Evolutionary conservation across 2,797 vertebrate species (phyloP), one percentile per base, ranked within the genome.

Genomic region (Aldrovandia affinis): DNA sequence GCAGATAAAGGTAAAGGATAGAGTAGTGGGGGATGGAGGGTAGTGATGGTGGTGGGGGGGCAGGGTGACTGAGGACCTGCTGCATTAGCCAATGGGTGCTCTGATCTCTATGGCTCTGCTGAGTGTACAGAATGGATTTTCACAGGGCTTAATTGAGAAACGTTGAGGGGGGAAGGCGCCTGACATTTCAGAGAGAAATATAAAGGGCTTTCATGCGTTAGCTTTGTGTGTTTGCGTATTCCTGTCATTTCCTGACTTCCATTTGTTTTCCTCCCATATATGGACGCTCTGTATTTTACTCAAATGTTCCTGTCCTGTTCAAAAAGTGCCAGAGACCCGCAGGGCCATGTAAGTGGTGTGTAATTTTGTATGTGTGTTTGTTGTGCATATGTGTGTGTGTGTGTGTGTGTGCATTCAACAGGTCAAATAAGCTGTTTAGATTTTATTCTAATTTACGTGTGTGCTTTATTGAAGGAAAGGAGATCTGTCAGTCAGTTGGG

Each of bases 21-120:
- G 39, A 59, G 44, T 39, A 55, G 63, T 30, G 68, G 81, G 44
- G 65, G 78, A 33, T 20, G 25, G 63, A 25, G 22, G 70, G 68
- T 55, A 30, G 0, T 25, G 39, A 4, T n/a, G 10, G 52, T 52
- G 82, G 52, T 36, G 2, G 42, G 75, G 75, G 55, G 39, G 63
- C n/a, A 30, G 55, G 44, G 44, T 65, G 42, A 65, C 10, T 9
- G 28, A 42, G 54, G 52, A 57, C 73, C 82, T 75, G 42, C 75
- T 79, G 42, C 39, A 47, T 79, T 33, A 47, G n/a, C 30, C 83
- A 83, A 50, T 70, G 80, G 36, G 28, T 81, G 80, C 80, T n/a
- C 36, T 33, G 80, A 39, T 81, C 55, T 80, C 52, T 52, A 57
- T 18, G 14, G 42, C 79, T 42, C 9, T 33, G 9, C 79, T 3